Conservation (phyloP, 1,140 invertebrate genomes). For the Drosophila melanogaster region Release_6_plus_ISO1_MT NT_033779.5:10086001-10086500, state of each 20-base stretch:
- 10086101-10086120: no score
- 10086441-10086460: slow-evolving; percentile 1
- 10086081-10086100: no score
- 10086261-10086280: slow-evolving; percentile 88
- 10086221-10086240: slow-evolving; percentile 88
- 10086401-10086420: slow-evolving; percentile 46
- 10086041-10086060: no score
- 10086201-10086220: slow-evolving; percentile 90
- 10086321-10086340: slow-evolving; percentile 22
- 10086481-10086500: slow-evolving; percentile 5
- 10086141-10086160: no score
- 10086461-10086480: slow-evolving; percentile 3
- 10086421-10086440: slow-evolving; percentile 64
- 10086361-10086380: slow-evolving; percentile 55
- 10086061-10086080: no score
- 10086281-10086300: slow-evolving; percentile 87
- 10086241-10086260: slow-evolving; percentile 89
- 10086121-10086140: no score
- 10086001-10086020: background rate
- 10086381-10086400: slow-evolving; percentile 50
- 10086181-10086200: slow-evolving; percentile 54
- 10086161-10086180: no score
- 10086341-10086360: slow-evolving; percentile 61
- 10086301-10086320: slow-evolving; percentile 86
- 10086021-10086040: no score